A percentile compares a stretch with the other conserved stretches of the same genome.
These are phyloP conservation scores for Danaus melanippus DNA, from an alignment of 1,140 invertebrate genomes.

Conservation along the genomic window DNA sequence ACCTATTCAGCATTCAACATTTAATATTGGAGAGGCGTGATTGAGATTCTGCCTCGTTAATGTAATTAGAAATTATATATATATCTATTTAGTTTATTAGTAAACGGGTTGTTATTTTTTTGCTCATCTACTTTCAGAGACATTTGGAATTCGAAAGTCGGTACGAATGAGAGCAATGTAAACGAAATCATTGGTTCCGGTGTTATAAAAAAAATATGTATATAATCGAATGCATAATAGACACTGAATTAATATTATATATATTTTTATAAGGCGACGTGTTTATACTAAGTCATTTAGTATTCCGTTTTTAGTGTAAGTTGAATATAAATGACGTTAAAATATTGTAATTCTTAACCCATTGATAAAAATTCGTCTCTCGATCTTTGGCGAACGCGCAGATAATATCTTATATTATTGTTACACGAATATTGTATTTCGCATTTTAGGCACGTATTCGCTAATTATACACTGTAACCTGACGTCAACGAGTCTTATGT, in stretches of 20 bases:
- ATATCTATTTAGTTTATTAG: no score
- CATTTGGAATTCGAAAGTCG: constrained; percentile 37
- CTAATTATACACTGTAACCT: no score
- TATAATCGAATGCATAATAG: not conserved
- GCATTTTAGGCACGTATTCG: no score
- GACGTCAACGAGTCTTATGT: no score
- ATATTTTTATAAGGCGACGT: no score
- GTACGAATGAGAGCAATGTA: constrained; percentile 29
- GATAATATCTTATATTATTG: no score
- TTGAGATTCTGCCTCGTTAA: constrained; percentile 20
- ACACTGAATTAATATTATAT: not conserved
- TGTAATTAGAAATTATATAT: constrained; percentile 27
- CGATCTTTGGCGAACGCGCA: not conserved
- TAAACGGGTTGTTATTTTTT: constrained; percentile 24
- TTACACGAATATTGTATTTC: no score
- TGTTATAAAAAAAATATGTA: constrained; percentile 9
- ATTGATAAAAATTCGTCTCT: constrained; percentile 14
- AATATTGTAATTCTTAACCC: not conserved
- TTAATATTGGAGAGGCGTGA: constrained; percentile 14
- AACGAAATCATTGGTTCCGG: constrained; percentile 15
- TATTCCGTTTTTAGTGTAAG: no score
- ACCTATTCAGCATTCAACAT: constrained; percentile 1
- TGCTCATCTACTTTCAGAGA: constrained; percentile 15
- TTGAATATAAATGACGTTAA: no score
- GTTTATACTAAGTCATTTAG: no score